phyloP scores from a whole-genome alignment of 2,888 invertebrate genomes.

The Cryptosula pallasiana region DNA sequence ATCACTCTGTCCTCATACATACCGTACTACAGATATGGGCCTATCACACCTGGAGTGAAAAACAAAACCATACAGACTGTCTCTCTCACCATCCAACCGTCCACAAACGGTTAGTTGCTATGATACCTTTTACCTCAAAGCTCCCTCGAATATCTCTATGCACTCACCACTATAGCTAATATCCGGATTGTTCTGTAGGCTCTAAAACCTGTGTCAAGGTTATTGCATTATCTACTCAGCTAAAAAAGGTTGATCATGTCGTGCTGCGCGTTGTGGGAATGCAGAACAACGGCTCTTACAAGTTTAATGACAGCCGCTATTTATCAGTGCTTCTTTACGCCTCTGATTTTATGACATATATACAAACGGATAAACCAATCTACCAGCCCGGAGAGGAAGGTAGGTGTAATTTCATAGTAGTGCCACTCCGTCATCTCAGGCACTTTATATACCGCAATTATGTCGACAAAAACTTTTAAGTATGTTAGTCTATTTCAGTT shows the following conservation, averaged over 20 bases:
- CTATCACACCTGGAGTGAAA: background rate
- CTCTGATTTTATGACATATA: background rate
- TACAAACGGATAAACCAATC: conserved; percentile 19
- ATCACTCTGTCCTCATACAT: background rate
- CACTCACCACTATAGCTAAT: no score
- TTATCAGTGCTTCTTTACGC: background rate
- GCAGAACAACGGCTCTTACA: background rate
- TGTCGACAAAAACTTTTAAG: no score
- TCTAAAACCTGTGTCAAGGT: no score
- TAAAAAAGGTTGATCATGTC: background rate
- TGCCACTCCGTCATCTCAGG: no score
- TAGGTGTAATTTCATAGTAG: no score
- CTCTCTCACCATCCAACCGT: background rate
- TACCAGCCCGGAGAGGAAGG: conserved; percentile 11
- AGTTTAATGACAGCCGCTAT: background rate
- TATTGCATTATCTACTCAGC: no score
- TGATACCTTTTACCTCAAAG: no score
- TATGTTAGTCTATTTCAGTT: no score
- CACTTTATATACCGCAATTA: no score
- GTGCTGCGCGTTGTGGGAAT: background rate
- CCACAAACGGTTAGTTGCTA: background rate
- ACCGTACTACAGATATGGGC: background rate
- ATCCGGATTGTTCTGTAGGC: no score
- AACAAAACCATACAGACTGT: background rate
- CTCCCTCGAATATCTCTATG: no score